phyloP scores from a whole-genome alignment of 1,140 invertebrate species.

The Penaeus vannamei region DNA sequence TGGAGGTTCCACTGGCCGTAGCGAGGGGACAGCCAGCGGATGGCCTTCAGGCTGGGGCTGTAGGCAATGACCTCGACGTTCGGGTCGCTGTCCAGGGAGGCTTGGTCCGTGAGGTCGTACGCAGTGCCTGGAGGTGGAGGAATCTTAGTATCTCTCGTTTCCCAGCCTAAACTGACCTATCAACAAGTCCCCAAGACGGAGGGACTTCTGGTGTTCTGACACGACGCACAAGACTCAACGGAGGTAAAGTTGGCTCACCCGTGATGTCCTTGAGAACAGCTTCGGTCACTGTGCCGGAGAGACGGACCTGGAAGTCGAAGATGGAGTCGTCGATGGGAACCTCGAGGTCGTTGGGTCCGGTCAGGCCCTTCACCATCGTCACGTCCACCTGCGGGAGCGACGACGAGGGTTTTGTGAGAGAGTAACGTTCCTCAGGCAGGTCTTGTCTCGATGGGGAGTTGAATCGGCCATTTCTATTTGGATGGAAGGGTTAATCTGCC shows the following conservation, averaged over 20 bases:
- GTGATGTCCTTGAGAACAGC: constrained; percentile 42
- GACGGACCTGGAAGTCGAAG: constrained; percentile 44
- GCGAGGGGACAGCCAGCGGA: constrained; percentile 30
- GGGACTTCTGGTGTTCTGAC: background rate
- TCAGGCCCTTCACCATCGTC: constrained; percentile 35
- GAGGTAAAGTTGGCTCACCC: background rate
- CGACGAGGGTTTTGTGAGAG: background rate
- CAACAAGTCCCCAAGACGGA: no score
- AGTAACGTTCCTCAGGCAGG: background rate
- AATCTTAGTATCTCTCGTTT: background rate
- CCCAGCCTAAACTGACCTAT: background rate
- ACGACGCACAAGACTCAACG: background rate
- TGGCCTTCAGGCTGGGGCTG: constrained; percentile 3
- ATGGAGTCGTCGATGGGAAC: constrained; percentile 56
- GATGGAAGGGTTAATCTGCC: background rate
- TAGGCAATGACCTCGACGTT: constrained; percentile 29
- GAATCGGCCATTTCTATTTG: background rate
- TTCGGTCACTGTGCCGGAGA: background rate
- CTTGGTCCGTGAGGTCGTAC: constrained; percentile 45
- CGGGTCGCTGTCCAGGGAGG: background rate
- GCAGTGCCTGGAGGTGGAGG: constrained; percentile 13
- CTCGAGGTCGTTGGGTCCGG: background rate
- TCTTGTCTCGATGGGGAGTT: background rate
- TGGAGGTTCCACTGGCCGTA: constrained; percentile 47
- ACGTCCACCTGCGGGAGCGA: constrained; percentile 46